phyloP scores from a whole-genome alignment of 2,888 invertebrate species.

The Cetonia aurata region DNA sequence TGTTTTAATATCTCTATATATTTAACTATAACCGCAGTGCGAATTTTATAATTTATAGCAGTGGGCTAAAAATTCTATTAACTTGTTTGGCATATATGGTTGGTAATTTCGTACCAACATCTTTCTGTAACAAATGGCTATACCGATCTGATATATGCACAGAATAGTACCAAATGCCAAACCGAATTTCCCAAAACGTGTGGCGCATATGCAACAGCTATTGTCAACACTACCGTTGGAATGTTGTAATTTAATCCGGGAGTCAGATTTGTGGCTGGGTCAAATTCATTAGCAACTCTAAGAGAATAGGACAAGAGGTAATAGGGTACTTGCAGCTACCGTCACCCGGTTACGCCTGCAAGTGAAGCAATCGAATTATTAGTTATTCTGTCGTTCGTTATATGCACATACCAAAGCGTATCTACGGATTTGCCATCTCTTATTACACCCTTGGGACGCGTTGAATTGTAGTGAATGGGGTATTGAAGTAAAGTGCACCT shows the following conservation, averaged over 20 bases:
- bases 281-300: conserved; percentile 26
- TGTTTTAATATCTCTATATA: no score
- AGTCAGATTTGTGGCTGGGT: conserved; percentile 20
- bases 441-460: no score
- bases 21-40: no score
- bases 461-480: no score
- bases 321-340: conserved; percentile 19
- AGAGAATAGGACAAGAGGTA: conserved; percentile 21
- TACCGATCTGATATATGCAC: no score
- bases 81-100: no score
- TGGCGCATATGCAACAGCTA: conserved; percentile 12
- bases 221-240: conserved; percentile 10
- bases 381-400: conserved; percentile 2
- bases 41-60: no score
- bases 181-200: not conserved
- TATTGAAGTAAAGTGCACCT: no score
- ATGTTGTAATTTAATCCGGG: conserved; percentile 26
- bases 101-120: no score
- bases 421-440: no score
- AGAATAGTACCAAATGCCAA: not conserved
- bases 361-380: conserved; percentile 17
- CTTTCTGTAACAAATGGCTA: not conserved
- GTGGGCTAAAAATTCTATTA: no score
- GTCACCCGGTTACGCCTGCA: conserved; percentile 15
- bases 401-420: not conserved